Base-by-base conservation (phyloP, 2,888 invertebrate genomes). In the Drosophila paranaensis region DNA sequence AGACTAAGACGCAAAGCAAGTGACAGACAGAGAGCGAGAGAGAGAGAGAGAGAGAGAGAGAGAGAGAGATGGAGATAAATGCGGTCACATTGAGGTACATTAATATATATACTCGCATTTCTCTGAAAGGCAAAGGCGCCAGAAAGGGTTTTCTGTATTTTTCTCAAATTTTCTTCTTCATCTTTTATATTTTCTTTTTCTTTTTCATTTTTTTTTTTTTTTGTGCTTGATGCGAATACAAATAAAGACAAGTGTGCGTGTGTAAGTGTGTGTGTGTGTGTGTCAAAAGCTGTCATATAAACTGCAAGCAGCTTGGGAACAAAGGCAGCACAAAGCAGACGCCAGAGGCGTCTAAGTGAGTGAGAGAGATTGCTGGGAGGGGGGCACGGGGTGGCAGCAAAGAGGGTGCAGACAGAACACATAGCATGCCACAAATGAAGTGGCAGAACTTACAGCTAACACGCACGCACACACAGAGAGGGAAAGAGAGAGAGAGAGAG, bases 71-170 rank as follows among this genome's bases (percentile, higher is more conserved):
- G 55, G 53, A 75, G 60, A 64, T 69, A 72, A 83, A 87, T 74
- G 88, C 79, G 88, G 89, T 81, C 88, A 87, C 84, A 84, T 89
- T 84, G 82, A 87, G 88, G 70, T 74, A 87, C 85, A 86, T 87
- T 80, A 88, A 86, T 88, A 88, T 77, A 85, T 74, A 85, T 74
- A 76, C 57, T 50, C 50, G 65, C 60, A 71, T 80, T 63, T 56
- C 50, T 55, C 43, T 68, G 62, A 66, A 61, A 60, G 74, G 73
- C 78, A 62, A 71, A 62, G 71, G 60, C 77, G 69, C 58, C 57
- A 81, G 70, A 87, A 89, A 84, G 83, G 84, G 88, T 81, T 89
- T 70, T 67, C 51, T 56, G 55, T 60, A 56, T 60, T 35, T 33
- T 60, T 51, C 54, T 48, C n/a, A 55, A 71, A 60, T 50, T 54